A percentile compares a stretch with the other conserved stretches of the same genome.
These are phyloP conservation scores for Porites lutea DNA, from an alignment of 64 coral and sea anemone species.

Conservation along the genomic window DNA sequence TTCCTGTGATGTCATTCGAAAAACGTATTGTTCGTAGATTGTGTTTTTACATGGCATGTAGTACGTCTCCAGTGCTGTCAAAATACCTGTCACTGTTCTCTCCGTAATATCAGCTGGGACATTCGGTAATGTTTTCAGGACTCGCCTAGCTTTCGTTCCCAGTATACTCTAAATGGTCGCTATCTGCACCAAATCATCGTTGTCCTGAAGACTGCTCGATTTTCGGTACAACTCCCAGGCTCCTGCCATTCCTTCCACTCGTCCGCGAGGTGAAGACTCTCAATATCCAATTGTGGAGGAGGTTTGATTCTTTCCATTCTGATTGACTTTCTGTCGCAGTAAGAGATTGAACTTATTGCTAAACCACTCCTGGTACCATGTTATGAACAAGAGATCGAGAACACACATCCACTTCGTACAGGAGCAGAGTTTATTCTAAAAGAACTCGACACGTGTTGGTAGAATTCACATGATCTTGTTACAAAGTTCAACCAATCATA, in stretches of 20 bases:
- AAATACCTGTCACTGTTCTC: constrained; percentile 16
- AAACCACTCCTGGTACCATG: background rate
- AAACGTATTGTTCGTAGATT: too few relatives aligned
- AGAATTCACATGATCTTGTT: too few relatives aligned
- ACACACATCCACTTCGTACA: background rate
- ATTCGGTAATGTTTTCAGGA: constrained; percentile 31
- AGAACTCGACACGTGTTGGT: too few relatives aligned
- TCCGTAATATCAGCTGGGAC: too few relatives aligned
- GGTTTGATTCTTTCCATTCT: background rate
- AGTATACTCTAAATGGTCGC: constrained; percentile 26
- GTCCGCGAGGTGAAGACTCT: background rate
- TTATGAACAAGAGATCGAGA: background rate
- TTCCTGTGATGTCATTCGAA: too few relatives aligned
- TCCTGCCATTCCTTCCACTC: constrained; percentile 10
- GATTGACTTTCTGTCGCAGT: background rate
- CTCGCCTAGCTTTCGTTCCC: constrained; percentile 23
- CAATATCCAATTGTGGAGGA: background rate
- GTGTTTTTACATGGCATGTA: too few relatives aligned
- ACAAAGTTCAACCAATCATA: too few relatives aligned
- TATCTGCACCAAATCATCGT: constrained; percentile 15
- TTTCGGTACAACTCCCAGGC: background rate
- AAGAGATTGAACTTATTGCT: background rate
- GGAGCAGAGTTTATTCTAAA: background rate
- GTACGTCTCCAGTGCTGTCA: constrained; percentile 25
- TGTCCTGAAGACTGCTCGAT: constrained; percentile 21